These are phyloP conservation scores for Linhomoeus sp. DNA, from an alignment of 2,888 invertebrate genomes.

Conservation along the genomic window DNA sequence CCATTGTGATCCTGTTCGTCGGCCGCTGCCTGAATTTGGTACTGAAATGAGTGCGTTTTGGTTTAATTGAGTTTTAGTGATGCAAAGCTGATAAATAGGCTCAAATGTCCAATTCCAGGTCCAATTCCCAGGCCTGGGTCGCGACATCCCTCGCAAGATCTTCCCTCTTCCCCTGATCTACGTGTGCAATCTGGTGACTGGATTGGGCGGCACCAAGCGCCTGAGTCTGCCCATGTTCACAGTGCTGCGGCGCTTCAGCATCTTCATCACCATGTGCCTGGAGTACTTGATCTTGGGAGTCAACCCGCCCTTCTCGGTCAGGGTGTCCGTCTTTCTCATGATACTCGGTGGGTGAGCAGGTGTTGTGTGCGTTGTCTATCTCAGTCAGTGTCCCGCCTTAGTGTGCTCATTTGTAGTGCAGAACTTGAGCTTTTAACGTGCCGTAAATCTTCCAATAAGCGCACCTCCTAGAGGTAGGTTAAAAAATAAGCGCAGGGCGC, in stretches of 20 bases:
- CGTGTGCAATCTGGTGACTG: slow-evolving; percentile 83
- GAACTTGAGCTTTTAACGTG: too few species aligned
- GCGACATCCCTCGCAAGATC: slow-evolving; percentile 38
- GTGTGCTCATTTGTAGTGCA: too few species aligned
- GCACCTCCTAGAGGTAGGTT: too few species aligned
- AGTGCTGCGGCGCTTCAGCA: slow-evolving; percentile 79
- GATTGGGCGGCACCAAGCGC: slow-evolving; percentile 85
- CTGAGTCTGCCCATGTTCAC: slow-evolving; percentile 89
- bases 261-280: slow-evolving; percentile 87
- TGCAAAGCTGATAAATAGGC: too few species aligned
- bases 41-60: neutral
- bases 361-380: too few species aligned
- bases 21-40: neutral
- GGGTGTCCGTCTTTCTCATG: too few species aligned
- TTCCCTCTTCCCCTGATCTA: slow-evolving; percentile 87
- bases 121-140: neutral
- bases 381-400: too few species aligned
- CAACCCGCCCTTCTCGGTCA: too few species aligned
- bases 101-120: neutral
- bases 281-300: slow-evolving; percentile 59
- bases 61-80: too few species aligned
- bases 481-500: too few species aligned
- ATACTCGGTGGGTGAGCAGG: too few species aligned
- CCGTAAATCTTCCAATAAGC: too few species aligned
- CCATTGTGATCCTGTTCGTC: slow-evolving; percentile 47